These are phyloP conservation scores for Psilopsiagon aurifrons DNA, from an alignment of 2,113 vertebrate species.

Conservation along the genomic window DNA sequence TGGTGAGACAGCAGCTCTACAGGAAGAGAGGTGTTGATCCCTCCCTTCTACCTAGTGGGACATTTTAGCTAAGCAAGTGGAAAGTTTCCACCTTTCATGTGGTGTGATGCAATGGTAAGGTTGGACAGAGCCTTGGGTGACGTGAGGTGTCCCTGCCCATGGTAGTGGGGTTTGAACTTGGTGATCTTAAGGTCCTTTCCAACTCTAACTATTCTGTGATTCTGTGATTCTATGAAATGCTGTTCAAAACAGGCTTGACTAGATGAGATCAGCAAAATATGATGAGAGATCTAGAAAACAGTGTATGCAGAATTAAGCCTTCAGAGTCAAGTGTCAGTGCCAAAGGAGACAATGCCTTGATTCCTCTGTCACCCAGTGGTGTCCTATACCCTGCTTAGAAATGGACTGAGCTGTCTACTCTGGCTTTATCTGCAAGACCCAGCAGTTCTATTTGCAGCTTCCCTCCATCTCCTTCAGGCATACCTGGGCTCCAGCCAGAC, in stretches of 20 bases:
- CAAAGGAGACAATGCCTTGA: not conserved
- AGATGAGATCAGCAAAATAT: not conserved
- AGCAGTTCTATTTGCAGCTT: not conserved
- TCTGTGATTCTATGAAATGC: not conserved
- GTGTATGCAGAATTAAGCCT: not conserved
- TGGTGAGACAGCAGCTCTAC: not conserved
- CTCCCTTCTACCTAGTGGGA: not conserved
- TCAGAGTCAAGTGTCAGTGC: not conserved
- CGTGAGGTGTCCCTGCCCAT: no score
- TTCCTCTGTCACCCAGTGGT: not conserved
- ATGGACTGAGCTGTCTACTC: not conserved
- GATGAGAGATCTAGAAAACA: not conserved
- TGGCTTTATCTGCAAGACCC: not conserved
- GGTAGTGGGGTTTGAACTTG: no score
- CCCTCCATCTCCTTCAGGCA: not conserved
- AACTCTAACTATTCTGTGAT: no score
- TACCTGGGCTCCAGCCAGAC: not conserved
- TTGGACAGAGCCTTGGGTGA: no score
- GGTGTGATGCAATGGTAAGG: not conserved
- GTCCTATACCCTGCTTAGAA: not conserved
- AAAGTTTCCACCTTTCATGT: not conserved
- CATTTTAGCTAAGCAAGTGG: not conserved
- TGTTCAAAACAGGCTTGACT: not conserved
- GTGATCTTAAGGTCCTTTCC: no score
- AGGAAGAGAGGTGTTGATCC: not conserved